phyloP scores from a whole-genome alignment of 2,888 invertebrate genomes.

The Pristionchus maxplancki region DNA sequence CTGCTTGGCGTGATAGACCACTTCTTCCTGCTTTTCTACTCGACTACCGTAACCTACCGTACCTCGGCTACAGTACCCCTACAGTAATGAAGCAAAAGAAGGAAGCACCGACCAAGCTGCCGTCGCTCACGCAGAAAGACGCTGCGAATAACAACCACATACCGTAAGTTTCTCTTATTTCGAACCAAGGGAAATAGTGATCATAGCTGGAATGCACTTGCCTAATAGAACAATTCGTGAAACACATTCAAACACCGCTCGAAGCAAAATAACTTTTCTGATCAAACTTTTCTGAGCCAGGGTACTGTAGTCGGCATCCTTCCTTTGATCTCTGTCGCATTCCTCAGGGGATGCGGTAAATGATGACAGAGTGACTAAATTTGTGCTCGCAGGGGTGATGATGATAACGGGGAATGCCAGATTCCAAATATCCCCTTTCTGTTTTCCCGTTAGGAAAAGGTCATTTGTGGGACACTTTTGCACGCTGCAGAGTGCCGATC shows the following conservation, averaged over 20 bases:
- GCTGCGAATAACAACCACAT: slow-evolving; percentile 14
- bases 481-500: too few species aligned
- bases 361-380: background rate
- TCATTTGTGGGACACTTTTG: background rate
- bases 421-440: background rate
- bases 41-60: background rate
- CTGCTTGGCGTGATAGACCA: background rate
- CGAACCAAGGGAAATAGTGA: too few species aligned
- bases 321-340: background rate
- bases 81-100: slow-evolving; percentile 24
- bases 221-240: too few species aligned
- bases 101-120: slow-evolving; percentile 15
- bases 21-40: background rate
- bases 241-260: too few species aligned
- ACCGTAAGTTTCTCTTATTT: slow-evolving; percentile 35
- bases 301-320: background rate
- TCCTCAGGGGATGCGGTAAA: background rate
- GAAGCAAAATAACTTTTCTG: too few species aligned
- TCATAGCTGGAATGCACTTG: too few species aligned
- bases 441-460: background rate
- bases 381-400: background rate
- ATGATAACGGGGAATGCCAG: background rate
- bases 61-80: background rate
- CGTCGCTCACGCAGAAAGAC: background rate
- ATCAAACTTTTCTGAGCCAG: background rate